Conservation (phyloP, 2,797 vertebrate genomes). For the Hapalemur alaotrensis region DNA sequence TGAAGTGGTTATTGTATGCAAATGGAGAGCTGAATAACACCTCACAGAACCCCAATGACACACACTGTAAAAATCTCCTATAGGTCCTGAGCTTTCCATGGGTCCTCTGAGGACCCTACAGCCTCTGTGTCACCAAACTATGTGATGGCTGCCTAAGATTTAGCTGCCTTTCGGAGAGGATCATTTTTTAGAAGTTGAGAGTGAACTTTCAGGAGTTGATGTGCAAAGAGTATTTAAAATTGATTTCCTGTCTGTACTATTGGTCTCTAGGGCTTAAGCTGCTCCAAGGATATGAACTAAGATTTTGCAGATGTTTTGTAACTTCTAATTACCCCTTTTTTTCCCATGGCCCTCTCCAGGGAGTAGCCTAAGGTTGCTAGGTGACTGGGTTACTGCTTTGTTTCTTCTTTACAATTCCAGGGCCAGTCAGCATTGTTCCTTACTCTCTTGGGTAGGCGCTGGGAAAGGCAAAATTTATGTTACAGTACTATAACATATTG, state of each 20-base stretch:
- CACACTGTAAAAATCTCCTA: background rate
- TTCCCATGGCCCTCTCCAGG: background rate
- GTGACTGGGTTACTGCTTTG: background rate
- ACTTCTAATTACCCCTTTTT: slow-evolving; percentile 43
- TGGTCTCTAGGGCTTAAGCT: slow-evolving; percentile 20
- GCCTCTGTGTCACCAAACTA: background rate
- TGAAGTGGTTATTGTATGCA: background rate
- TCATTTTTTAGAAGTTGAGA: slow-evolving; percentile 49
- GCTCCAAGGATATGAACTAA: slow-evolving; percentile 60
- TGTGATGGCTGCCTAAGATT: slow-evolving; percentile 15
- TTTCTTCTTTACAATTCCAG: background rate
- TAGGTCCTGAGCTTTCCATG: slow-evolving; percentile 12
- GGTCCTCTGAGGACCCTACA: background rate
- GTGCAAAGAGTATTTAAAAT: slow-evolving; percentile 64
- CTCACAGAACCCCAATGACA: background rate
- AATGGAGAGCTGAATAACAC: background rate
- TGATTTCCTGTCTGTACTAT: slow-evolving; percentile 61
- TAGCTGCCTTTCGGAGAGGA: slow-evolving; percentile 16
- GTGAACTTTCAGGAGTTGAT: slow-evolving; percentile 53
- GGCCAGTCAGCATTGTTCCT: background rate
- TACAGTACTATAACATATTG: background rate
- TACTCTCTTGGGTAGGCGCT: background rate
- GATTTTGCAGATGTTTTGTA: slow-evolving; percentile 52
- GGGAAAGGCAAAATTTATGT: background rate
- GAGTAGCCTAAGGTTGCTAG: background rate